Conservation (phyloP, 2,888 invertebrate species). For the Melitaea athalia region DNA sequence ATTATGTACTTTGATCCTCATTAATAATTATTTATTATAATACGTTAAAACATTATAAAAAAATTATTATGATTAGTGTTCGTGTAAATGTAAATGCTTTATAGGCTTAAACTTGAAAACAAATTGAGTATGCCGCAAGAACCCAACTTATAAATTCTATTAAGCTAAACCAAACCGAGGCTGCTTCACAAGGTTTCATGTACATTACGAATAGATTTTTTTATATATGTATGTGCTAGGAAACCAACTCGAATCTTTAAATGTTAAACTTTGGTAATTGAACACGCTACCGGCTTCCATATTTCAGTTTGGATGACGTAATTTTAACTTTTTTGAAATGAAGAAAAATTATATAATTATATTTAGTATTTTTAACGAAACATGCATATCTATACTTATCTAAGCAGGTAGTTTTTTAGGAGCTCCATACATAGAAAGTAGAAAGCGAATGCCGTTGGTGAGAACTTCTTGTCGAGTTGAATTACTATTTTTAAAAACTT, state of each 20-base stretch:
- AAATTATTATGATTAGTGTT: not conserved
- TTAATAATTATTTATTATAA: not conserved
- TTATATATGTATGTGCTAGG: not conserved
- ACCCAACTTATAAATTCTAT: slow-evolving; percentile 43
- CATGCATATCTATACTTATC: too few relatives aligned
- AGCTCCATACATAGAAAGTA: too few relatives aligned
- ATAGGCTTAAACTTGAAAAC: slow-evolving; percentile 12
- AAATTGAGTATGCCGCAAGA: slow-evolving; percentile 11
- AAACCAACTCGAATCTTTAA: not conserved
- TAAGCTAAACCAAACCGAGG: slow-evolving; percentile 48
- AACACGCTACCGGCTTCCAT: not conserved
- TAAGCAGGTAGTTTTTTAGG: too few relatives aligned
- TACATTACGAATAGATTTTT: slow-evolving; percentile 4
- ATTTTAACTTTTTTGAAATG: too few relatives aligned
- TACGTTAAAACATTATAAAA: not conserved
- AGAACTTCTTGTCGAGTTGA: too few relatives aligned
- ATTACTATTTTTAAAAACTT: too few relatives aligned
- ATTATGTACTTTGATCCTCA: not conserved
- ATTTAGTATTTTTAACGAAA: too few relatives aligned
- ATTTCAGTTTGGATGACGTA: not conserved
- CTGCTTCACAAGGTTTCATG: slow-evolving; percentile 51
- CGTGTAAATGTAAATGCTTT: not conserved
- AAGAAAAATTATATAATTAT: too few relatives aligned
- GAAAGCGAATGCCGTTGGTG: too few relatives aligned
- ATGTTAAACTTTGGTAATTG: not conserved